Evolutionary conservation across 2,888 invertebrate genomes (phyloP), one percentile per base, ranked within the genome.

Genomic region (Caenorhabditis uteleia): DNA sequence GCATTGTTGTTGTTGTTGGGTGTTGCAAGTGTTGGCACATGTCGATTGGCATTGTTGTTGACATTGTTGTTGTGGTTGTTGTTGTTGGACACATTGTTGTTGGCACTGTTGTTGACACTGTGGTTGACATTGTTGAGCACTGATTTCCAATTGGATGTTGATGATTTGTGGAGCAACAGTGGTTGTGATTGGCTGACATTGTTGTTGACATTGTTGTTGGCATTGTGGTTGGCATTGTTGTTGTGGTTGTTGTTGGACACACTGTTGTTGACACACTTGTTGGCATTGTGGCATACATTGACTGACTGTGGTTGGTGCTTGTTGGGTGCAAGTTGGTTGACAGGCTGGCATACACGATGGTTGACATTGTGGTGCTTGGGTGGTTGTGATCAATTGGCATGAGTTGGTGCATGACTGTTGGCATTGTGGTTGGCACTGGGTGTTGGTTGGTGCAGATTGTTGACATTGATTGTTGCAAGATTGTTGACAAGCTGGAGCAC

Each of bases 401-500:
- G 54, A 50, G 26, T 55, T 46, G 25, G 55, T 43, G 42, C 70
- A 70, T 25, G 60, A 29, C n/a, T 51, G 48, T 27, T 67, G 67
- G 43, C 71, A 71, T 8, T 47, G 33, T 20, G 64, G 57, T 45
- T 68, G 68, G 43, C 71, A 71, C 25, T 55, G 60, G 33, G 47
- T 56, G 26, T 40, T 49, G 26, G 21, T 18, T n/a, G 54, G 33
- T 34, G 59, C 65, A 50, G 44, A 42, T 21, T 50, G 39, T 42
- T 66, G 65, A 50, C 71, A 71, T 38, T 56, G 55, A 34, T 68
- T 58, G 25, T 66, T 59, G 51, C 71, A 71, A 10, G 65, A 64
- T 38, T 70, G 70, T 36, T 70, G 62, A 26, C 70, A 70, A 5
- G 67, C 70, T 45, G 70, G 66, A 45, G 67, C 61, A 34, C 70